Evolutionary conservation across 2,113 vertebrate genomes (phyloP).

Genomic region (Tursiops truncatus): DNA sequence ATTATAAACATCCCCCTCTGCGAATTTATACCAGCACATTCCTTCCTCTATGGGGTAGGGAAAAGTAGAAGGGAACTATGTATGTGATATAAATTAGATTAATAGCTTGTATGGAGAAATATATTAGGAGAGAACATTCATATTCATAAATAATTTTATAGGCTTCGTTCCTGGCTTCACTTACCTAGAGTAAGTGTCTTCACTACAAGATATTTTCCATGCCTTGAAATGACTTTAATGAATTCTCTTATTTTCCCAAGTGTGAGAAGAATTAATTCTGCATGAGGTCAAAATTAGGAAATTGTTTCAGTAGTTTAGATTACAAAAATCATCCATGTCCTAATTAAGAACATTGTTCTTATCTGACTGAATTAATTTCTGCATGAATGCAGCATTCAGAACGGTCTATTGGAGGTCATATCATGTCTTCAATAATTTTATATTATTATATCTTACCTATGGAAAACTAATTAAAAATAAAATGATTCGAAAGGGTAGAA

Average conservation of each 20-base stretch:
- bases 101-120: not conserved
- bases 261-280: slow-evolving; percentile 77
- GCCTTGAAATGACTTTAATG: slow-evolving; percentile 72
- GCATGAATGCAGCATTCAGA: not conserved
- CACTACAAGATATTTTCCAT: slow-evolving; percentile 66
- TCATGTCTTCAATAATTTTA: not conserved
- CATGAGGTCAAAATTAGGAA: slow-evolving; percentile 73
- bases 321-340: slow-evolving; percentile 54
- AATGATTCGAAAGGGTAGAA: slow-evolving; percentile 3
- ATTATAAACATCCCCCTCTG: not conserved
- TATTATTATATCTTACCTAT: not conserved
- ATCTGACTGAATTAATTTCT: slow-evolving; percentile 12
- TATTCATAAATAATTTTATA: slow-evolving; percentile 74
- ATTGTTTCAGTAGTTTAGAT: slow-evolving; percentile 62
- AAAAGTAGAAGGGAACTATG: not conserved
- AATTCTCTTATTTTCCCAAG: slow-evolving; percentile 74
- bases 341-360: slow-evolving; percentile 39
- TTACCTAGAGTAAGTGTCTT: slow-evolving; percentile 69
- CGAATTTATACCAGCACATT: not conserved
- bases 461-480: not conserved
- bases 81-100: slow-evolving; percentile 45
- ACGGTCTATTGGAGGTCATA: not conserved
- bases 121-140: slow-evolving; percentile 69
- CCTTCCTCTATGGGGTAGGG: not conserved
- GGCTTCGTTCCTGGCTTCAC: slow-evolving; percentile 68